Evolutionary conservation across 2,113 vertebrate genomes (phyloP).

Genomic region (Hippocampus barbouri): DNA sequence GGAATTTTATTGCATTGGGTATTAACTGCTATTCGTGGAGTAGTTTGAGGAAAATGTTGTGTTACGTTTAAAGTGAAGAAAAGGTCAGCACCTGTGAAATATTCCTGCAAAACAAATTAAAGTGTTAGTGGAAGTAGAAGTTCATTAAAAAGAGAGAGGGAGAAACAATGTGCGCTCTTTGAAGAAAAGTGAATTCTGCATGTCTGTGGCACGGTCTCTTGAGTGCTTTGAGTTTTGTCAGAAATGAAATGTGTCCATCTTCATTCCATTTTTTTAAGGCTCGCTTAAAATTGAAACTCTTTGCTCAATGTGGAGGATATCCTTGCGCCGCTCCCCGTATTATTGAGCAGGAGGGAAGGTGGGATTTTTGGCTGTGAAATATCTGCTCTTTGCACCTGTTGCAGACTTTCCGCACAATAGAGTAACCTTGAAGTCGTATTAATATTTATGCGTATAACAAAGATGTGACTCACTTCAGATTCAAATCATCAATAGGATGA

Average conservation of each 20-base stretch:
- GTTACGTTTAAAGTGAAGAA: background rate
- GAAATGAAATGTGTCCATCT: slow-evolving; percentile 38
- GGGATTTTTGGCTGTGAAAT: slow-evolving; percentile 22
- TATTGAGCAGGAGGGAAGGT: background rate
- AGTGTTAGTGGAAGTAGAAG: background rate
- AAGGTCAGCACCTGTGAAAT: slow-evolving; percentile 2
- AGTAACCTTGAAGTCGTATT: slow-evolving; percentile 5
- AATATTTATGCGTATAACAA: slow-evolving; percentile 1
- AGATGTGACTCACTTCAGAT: background rate
- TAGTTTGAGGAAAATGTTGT: background rate
- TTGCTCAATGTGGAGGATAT: slow-evolving; percentile 29
- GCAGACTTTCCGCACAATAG: slow-evolving; percentile 11
- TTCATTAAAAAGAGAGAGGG: background rate
- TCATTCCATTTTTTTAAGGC: slow-evolving; percentile 35
- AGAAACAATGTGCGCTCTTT: background rate
- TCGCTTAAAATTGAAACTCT: slow-evolving; percentile 34
- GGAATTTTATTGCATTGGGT: background rate
- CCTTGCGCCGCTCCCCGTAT: slow-evolving; percentile 18
- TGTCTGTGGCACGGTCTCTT: slow-evolving; percentile 26
- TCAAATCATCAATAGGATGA: background rate
- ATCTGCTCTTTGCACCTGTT: slow-evolving; percentile 15
- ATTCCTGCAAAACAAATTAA: slow-evolving; percentile 20
- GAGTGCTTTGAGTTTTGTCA: slow-evolving; percentile 22
- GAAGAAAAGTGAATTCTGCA: background rate
- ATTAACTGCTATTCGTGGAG: too few species aligned